Base-by-base conservation (phyloP, 92 coral and sea anemone genomes). In the Heliopora coerulea region DNA sequence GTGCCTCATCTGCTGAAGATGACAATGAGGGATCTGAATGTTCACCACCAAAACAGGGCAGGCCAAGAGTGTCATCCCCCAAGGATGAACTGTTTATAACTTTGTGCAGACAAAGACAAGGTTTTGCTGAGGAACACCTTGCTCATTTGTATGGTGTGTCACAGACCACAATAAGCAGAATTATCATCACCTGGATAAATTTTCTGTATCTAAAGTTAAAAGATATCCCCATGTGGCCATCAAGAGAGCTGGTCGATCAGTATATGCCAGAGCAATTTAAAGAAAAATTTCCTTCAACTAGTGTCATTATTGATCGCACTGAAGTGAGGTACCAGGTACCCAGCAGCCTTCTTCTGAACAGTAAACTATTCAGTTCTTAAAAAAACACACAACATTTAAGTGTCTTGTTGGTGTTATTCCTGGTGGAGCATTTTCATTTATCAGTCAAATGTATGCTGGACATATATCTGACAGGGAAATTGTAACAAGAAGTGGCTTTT, bases 321-420 rank as follows among this genome's bases (percentile, higher is more conserved):
- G 84, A 84, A 49, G 56, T 79, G 25, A 84, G 59, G 37, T 76
- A 65, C 12, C 76, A 84, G 65, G 54, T 64, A 83, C 78, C 84
- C 24, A 54, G 78, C 18, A 79, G 81, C 18, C 67, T 74, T 75
- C 20, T 59, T 84, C 17, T 63, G 79, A 59, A 79, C 88, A 27
- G 66, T 79, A 39, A 74, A 78, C 33, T 80, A 57, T 56, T 79
- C 78, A 54, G 12, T 28, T 32, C 66, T 68, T 41, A 79, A 56
- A 61, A 56, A 64, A 49, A 61, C 52, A 17, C 35, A 29, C 14
- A 2, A 54, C 79, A 27, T 73, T 49, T 30, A 73, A 73, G 49
- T 65, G 79, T 8, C 34, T 73, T 19, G 41, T 73, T 54, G 79
- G 79, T 2, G 54, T 73, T 49, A 28, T 46, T 56, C 79, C 79